Base-by-base conservation (phyloP, 2,797 vertebrate genomes). In the Steatocranus sp. region DNA sequence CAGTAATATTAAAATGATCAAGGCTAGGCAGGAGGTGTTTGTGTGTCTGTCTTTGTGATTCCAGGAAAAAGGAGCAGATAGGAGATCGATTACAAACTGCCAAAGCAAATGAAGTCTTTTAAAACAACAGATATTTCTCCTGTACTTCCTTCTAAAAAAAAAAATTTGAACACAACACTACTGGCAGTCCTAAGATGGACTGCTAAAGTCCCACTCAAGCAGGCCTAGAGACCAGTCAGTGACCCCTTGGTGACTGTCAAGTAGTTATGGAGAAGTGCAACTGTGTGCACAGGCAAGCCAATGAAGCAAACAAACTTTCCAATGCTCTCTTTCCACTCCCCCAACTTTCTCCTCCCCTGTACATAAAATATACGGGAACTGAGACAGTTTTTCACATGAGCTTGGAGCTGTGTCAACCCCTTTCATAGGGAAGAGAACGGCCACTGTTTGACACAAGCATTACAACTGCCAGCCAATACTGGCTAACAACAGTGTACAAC, bases 11-110 rank as follows among this genome's bases (percentile, higher is more conserved):
- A 61, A 61, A 58, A 58, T 11, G 2, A 58, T 58, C 17, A 58
- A 61, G 3, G 56, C 30, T 11, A 0, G 4, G 56, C 56, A 34
- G 30, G 56, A 10, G 30, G 30, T 61, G 30, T 5, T 61, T 58
- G 5, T 61, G 10, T 34, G 17, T 61, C 30, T 2, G 56, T 61
- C 18, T 61, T 34, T 61, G 30, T 11, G 17, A 61, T 34, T 3
- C 56, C 17, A 61, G 56, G 30, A 34, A 61, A 34, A 61, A 61
- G 17, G 56, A 34, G 30, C 14, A 54, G 51, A 15, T 0, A 17
- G 51, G 7, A 2, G 3, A 8, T 17, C 0, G 0, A 54, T 54
- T 54, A 15, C 23, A 54, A 54, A 54, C 51, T 27, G 23, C 56
- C 30, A 32, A n/a, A 58, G 30, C 30, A 58, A 34, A 34, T 58